These are phyloP conservation scores for Dasysyrphus albostriatus DNA, from an alignment of 2,888 invertebrate species.

Conservation along the genomic window DNA sequence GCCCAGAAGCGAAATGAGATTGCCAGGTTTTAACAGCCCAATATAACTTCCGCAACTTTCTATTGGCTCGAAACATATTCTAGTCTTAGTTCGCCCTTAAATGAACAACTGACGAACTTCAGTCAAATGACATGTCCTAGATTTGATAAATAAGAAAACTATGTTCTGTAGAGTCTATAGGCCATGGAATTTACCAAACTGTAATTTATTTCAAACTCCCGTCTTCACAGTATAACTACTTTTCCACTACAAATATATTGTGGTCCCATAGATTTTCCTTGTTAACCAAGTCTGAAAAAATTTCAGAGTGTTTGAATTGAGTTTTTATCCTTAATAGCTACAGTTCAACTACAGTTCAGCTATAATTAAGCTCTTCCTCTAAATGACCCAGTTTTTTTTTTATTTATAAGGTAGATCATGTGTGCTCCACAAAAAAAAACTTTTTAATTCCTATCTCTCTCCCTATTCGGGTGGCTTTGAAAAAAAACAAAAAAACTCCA, in stretches of 20 bases:
- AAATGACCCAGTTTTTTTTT: neutral
- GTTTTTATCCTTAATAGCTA: neutral
- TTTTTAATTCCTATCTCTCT: conserved; percentile 22
- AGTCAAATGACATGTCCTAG: no score
- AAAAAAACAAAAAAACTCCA: conserved; percentile 12
- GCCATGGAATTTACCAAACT: no score
- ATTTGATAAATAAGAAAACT: no score
- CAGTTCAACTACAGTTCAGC: neutral
- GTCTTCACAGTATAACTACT: no score
- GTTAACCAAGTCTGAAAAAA: neutral
- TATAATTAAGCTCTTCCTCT: conserved; percentile 11
- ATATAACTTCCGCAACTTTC: no score
- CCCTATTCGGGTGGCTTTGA: neutral
- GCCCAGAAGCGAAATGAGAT: no score
- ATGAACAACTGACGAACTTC: no score
- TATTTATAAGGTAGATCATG: conserved; percentile 19
- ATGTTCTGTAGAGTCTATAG: no score
- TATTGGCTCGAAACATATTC: no score
- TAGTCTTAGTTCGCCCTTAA: no score
- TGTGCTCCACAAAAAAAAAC: neutral
- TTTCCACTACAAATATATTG: neutral
- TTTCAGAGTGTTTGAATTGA: neutral
- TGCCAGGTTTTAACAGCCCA: no score
- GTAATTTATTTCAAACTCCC: no score
- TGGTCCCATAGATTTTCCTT: neutral